Percentiles rank a stretch among this genome's conserved stretches.
Evolutionary conservation across 2,113 vertebrate species (phyloP).

Genomic region (Lagopus leucura): DNA sequence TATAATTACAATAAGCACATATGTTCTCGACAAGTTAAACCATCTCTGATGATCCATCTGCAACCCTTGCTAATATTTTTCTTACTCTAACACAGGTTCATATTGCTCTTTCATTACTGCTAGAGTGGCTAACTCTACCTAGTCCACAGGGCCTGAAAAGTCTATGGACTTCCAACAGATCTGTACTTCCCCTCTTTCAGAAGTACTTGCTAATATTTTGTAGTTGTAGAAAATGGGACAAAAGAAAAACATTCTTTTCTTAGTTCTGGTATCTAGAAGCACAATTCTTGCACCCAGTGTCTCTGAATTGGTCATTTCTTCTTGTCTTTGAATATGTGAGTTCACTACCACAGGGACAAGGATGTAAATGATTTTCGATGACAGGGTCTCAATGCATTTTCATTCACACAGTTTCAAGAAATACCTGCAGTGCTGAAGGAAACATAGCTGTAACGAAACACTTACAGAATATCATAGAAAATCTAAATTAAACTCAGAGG

Average conservation of each 20-base stretch:
- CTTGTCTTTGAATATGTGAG: background rate
- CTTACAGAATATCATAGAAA: slow-evolving; percentile 19
- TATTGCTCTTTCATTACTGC: background rate
- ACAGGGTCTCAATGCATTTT: slow-evolving; percentile 6
- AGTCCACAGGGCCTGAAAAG: background rate
- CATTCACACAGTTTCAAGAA: background rate
- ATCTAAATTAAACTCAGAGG: slow-evolving; percentile 8
- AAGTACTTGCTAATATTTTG: background rate
- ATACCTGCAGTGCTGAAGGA: background rate
- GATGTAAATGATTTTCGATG: slow-evolving; percentile 1
- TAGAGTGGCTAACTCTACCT: background rate
- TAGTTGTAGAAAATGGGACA: background rate
- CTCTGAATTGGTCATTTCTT: background rate
- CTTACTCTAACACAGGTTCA: background rate
- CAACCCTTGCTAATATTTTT: background rate
- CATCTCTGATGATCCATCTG: background rate
- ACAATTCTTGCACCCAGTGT: background rate
- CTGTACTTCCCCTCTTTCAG: rapidly evolving
- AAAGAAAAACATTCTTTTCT: background rate
- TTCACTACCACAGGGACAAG: background rate
- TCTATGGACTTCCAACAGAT: background rate
- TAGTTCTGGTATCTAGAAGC: background rate
- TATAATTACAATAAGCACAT: background rate
- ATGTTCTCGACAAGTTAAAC: background rate
- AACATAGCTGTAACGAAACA: slow-evolving; percentile 27